Conservation (phyloP, 2,113 vertebrate genomes). For the Apistogramma diplotaenia region DNA sequence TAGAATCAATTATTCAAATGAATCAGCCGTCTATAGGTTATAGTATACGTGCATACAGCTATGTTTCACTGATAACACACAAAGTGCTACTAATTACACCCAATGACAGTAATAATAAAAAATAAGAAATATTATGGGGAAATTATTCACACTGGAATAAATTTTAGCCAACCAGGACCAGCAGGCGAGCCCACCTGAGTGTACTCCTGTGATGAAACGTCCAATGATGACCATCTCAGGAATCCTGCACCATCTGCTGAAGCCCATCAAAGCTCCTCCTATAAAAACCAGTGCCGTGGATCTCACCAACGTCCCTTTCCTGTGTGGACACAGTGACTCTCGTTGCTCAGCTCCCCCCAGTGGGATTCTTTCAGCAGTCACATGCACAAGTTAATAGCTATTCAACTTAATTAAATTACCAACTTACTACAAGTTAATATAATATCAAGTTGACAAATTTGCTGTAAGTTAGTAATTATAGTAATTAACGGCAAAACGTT, state of each 20-base stretch:
- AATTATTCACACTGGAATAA: background rate
- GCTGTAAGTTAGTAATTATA: no score
- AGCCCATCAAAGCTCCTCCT: constrained; percentile 81
- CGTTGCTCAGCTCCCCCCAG: background rate
- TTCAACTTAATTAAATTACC: no score
- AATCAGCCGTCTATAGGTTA: background rate
- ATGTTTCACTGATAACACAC: background rate
- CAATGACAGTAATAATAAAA: background rate
- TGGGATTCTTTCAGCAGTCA: background rate
- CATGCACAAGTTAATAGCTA: background rate
- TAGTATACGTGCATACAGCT: background rate
- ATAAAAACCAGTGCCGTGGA: constrained; percentile 81
- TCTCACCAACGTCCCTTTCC: constrained; percentile 83
- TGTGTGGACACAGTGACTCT: constrained; percentile 47
- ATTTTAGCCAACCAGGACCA: background rate
- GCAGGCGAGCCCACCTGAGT: constrained; percentile 79
- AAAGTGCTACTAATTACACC: background rate
- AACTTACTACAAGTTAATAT: no score
- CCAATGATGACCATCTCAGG: constrained; percentile 86
- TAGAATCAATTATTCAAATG: background rate
- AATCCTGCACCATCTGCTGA: constrained; percentile 75
- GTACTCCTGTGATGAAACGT: constrained; percentile 83
- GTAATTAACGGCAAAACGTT: background rate
- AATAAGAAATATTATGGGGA: background rate
- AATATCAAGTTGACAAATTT: no score